phyloP scores from a whole-genome alignment of 2,888 invertebrate species.

The Fissipunctia ypsillon region DNA sequence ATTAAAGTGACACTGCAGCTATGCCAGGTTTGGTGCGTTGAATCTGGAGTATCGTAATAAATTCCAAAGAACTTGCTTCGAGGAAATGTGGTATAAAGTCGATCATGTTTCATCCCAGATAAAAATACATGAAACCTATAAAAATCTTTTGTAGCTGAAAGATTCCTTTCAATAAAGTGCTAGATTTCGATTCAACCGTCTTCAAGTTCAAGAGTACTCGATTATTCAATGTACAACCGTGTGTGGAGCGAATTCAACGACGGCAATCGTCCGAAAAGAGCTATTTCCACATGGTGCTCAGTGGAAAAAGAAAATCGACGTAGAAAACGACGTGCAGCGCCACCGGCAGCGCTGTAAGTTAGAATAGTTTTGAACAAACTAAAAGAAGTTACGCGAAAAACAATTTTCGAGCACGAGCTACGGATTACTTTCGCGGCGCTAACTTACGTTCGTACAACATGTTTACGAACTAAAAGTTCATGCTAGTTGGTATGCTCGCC shows the following conservation, averaged over 20 bases:
- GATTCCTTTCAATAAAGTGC: conserved; percentile 57
- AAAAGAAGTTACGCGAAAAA: conserved; percentile 68
- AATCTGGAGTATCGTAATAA: conserved; percentile 2
- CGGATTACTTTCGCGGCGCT: conserved; percentile 54
- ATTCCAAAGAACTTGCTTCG: background rate
- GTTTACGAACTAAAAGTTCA: conserved; percentile 58
- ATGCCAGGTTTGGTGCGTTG: background rate
- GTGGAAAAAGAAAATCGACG: conserved; percentile 77
- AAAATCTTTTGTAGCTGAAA: conserved; percentile 46
- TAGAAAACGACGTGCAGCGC: conserved; percentile 63
- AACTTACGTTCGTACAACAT: conserved; percentile 52
- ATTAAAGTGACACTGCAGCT: background rate
- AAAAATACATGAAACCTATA: conserved; percentile 32
- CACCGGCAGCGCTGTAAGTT: conserved; percentile 50
- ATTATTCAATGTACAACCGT: conserved; percentile 79
- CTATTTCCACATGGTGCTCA: conserved; percentile 77
- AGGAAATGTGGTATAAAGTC: conserved; percentile 29
- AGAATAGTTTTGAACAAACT: conserved; percentile 66
- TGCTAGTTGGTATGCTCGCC: conserved; percentile 31
- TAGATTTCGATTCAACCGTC: conserved; percentile 50
- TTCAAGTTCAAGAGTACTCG: conserved; percentile 69
- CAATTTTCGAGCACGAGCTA: conserved; percentile 63
- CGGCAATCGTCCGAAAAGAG: conserved; percentile 79
- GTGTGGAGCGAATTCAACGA: conserved; percentile 68
- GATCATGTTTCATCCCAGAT: conserved; percentile 32